A percentile compares a stretch with the other conserved stretches of the same genome.
Conservation (phyloP, 1,140 invertebrate genomes). For the Pogonognathellus flavescens region DNA sequence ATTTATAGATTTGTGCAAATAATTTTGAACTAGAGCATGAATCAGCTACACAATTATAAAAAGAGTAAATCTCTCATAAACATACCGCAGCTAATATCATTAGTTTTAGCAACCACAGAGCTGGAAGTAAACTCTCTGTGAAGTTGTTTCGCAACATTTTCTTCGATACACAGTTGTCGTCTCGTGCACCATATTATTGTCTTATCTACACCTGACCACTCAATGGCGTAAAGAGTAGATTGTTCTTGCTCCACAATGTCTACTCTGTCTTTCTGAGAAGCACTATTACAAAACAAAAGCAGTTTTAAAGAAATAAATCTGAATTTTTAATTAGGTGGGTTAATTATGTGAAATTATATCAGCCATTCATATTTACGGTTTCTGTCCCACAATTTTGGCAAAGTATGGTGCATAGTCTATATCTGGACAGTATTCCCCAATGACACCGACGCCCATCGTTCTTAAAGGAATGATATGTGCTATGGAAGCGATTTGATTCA, state of each 20-base stretch:
- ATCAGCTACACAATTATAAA: neutral
- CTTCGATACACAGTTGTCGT: slow-evolving; percentile 58
- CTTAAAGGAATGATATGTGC: slow-evolving; percentile 60
- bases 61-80: too few relatives aligned
- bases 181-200: slow-evolving; percentile 60
- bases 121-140: slow-evolving; percentile 52
- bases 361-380: too few relatives aligned
- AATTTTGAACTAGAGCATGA: neutral
- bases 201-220: neutral
- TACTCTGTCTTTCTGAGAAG: slow-evolving; percentile 7
- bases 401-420: slow-evolving; percentile 22
- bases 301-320: neutral
- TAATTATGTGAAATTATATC: too few relatives aligned
- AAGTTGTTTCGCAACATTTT: slow-evolving; percentile 60
- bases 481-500: slow-evolving; percentile 58
- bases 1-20: too few relatives aligned
- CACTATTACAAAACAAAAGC: neutral
- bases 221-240: slow-evolving; percentile 54
- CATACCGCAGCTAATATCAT: slow-evolving; percentile 30
- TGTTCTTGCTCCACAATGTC: neutral
- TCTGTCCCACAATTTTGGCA: slow-evolving; percentile 59
- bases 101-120: slow-evolving; percentile 59
- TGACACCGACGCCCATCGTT: slow-evolving; percentile 56
- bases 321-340: too few relatives aligned
- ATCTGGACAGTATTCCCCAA: slow-evolving; percentile 60